Evolutionary conservation across 2,113 vertebrate species (phyloP).

Genomic region (Periophthalmodon schlosseri): DNA sequence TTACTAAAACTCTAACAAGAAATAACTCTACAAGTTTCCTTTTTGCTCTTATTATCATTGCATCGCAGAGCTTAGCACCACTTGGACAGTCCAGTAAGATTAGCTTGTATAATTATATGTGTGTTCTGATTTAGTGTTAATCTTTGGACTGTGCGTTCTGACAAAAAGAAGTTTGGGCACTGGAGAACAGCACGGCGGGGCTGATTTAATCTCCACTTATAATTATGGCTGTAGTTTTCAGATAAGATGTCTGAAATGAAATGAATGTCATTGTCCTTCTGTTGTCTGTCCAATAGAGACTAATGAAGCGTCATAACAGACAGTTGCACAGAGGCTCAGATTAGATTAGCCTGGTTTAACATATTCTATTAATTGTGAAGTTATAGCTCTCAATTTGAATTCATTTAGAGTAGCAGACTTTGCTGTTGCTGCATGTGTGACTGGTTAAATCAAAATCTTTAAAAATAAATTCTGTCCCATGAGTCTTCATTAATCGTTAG

Average conservation of each 20-base stretch:
- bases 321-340: background rate
- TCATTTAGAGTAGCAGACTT: background rate
- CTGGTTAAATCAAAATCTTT: background rate
- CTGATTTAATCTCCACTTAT: slow-evolving; percentile 27
- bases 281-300: slow-evolving; percentile 15
- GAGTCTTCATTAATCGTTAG: background rate
- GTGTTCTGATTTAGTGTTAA: background rate
- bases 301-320: slow-evolving; percentile 8
- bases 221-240: slow-evolving; percentile 25
- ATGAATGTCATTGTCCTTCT: slow-evolving; percentile 11
- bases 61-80: slow-evolving; percentile 1
- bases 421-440: background rate
- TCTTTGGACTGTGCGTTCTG: background rate
- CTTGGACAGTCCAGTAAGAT: slow-evolving; percentile 1
- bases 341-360: slow-evolving; percentile 3
- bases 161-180: slow-evolving; percentile 8
- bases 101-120: slow-evolving; percentile 2
- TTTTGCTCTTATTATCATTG: slow-evolving; percentile 8
- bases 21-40: background rate
- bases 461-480: background rate
- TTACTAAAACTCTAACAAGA: background rate
- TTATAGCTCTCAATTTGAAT: background rate
- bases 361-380: slow-evolving; percentile 13
- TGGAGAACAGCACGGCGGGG: slow-evolving; percentile 10
- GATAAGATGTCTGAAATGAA: slow-evolving; percentile 33